Evolutionary conservation across 1,140 invertebrate species (phyloP).

Genomic region (Drosophila navojoa): DNA sequence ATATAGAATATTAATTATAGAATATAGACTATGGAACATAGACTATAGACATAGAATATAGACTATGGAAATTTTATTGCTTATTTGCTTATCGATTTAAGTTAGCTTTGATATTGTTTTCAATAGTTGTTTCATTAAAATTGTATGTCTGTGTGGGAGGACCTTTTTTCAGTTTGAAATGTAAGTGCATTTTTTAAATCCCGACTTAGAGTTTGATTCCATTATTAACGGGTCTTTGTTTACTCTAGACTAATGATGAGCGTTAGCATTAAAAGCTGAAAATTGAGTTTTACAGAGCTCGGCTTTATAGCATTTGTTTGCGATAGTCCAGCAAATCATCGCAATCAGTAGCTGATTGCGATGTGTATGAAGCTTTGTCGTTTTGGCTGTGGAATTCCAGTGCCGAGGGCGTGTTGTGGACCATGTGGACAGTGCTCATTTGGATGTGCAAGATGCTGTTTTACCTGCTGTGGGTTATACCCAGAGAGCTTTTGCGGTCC

Average conservation of each 20-base stretch:
- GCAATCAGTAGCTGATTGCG: background rate
- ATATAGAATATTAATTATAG: no score
- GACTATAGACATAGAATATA: no score
- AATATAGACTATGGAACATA: no score
- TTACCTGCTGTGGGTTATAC: constrained; percentile 40
- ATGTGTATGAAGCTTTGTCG: constrained; percentile 18
- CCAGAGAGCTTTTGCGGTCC: constrained; percentile 28
- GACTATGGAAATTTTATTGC: no score
- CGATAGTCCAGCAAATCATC: background rate
- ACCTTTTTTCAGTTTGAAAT: constrained; percentile 25
- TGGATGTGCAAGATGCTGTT: constrained; percentile 27
- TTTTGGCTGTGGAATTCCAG: constrained; percentile 8
- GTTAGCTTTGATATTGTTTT: background rate
- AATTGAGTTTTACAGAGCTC: constrained; percentile 13
- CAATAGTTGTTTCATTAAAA: background rate
- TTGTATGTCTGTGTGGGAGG: background rate
- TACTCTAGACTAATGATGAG: constrained; percentile 11
- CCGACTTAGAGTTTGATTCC: background rate
- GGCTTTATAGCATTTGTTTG: constrained; percentile 2
- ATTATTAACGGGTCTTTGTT: background rate
- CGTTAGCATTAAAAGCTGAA: constrained; percentile 9
- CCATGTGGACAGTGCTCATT: constrained; percentile 12
- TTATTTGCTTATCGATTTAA: background rate
- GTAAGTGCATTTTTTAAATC: constrained; percentile 34
- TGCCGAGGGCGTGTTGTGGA: constrained; percentile 1